Evolutionary conservation across 2,888 invertebrate genomes (phyloP), one percentile per base, ranked within the genome.

Genomic region (Linyphia triangularis): DNA sequence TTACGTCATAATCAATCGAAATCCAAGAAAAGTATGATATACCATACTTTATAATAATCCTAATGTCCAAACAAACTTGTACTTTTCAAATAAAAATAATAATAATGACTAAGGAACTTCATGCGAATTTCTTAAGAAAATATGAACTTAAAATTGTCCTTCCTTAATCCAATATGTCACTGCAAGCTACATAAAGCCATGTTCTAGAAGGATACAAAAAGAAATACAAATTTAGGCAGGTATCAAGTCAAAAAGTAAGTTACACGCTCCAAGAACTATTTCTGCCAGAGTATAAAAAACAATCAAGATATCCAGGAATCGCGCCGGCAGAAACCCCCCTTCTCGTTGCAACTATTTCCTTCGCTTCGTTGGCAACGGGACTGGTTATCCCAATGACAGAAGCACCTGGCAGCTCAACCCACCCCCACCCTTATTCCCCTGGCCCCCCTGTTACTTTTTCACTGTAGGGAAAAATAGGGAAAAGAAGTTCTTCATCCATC

Each of bases 261-360:
- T 79, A 79, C 51, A 78, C 78, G 78, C 78, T 51, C 51, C 78
- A 78, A 65, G 67, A 78, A 78, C 9, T 78, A 43, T 78, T 67
- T 22, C 65, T 24, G 28, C 22, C 43, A 16, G 10, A 13, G n/a
- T 65, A 78, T 67, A 78, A 78, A 51, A 79, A 79, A 79, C 78
- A 79, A 79, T 79, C 78, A 43, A 65, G 67, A n/a, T 13, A 67
- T 51, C 28, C n/a, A 63, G 78, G 43, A 79, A 79, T 79, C 28
- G 78, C 51, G 40, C 9, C 28, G 30, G 30, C 13, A 43, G 78
- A 67, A 79, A 67, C 33, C 16, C 51, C 33, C 40, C 26, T 67
- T 79, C 28, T 30, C 19, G 65, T 51, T 65, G 78, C 51, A 67
- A 67, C 78, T 78, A 22, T 79, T 79, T 51, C 67, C 51, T 63